Conservation (phyloP, 2,797 vertebrate genomes). For the Atherinosoma microstoma region DNA sequence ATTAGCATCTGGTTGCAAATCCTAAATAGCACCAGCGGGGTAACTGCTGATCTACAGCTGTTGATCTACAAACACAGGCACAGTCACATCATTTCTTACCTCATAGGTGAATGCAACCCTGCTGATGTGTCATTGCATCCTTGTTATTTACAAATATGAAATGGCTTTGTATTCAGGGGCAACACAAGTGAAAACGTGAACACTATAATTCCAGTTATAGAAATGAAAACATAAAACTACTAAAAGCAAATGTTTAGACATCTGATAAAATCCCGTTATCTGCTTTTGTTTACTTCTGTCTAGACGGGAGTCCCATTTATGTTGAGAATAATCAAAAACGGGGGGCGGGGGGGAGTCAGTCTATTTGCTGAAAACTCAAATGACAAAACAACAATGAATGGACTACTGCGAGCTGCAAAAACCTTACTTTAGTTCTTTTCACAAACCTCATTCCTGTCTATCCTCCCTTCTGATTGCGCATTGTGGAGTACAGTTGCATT, state of each 20-base stretch:
- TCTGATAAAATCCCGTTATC: neutral
- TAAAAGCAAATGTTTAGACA: no score
- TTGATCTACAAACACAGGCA: neutral
- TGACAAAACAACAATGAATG: neutral
- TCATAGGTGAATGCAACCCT: no score
- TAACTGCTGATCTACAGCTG: neutral
- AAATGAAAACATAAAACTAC: neutral
- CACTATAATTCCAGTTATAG: no score
- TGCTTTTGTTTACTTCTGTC: neutral
- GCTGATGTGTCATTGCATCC: no score
- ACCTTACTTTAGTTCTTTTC: slow-evolving; percentile 3
- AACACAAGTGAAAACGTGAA: no score
- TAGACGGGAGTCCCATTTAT: neutral
- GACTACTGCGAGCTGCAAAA: neutral
- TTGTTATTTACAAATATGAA: no score
- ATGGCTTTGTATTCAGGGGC: no score
- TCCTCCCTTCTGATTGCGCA: slow-evolving; percentile 37
- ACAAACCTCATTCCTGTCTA: slow-evolving; percentile 22
- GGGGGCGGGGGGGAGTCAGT: no score
- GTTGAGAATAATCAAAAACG: neutral
- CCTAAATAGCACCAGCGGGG: neutral
- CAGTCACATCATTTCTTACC: no score
- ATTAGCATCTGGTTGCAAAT: neutral
- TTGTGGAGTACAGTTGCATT: slow-evolving; percentile 49
- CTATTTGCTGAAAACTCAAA: slow-evolving; percentile 6